Conservation (phyloP, 2,113 vertebrate genomes). For the Seriola rivoliana region DNA sequence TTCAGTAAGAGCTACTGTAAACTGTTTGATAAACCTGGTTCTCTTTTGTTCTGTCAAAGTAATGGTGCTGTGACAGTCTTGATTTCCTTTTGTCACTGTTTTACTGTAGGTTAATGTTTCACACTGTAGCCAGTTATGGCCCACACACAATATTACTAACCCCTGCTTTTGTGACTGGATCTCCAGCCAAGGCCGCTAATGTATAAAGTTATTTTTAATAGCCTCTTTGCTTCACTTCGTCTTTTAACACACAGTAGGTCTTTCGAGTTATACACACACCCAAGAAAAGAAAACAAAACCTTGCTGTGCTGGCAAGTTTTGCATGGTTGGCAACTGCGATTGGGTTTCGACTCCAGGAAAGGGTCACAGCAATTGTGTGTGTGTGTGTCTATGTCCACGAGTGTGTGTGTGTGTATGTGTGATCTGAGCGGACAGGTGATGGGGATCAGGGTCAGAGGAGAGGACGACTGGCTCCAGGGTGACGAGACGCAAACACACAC, state of each 20-base stretch:
- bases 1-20: not conserved
- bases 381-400: slow-evolving; percentile 46
- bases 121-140: not conserved
- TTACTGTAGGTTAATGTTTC: slow-evolving; percentile 19
- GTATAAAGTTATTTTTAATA: slow-evolving; percentile 33
- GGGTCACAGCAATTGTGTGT: slow-evolving; percentile 70
- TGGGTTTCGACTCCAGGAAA: slow-evolving; percentile 72
- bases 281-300: slow-evolving; percentile 68
- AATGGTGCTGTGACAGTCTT: not conserved
- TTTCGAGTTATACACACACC: slow-evolving; percentile 44
- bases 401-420: slow-evolving; percentile 51
- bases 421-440: slow-evolving; percentile 81
- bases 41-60: not conserved
- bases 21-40: not conserved
- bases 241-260: slow-evolving; percentile 35
- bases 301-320: slow-evolving; percentile 69
- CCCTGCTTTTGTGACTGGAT: not conserved
- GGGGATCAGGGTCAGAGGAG: slow-evolving; percentile 76
- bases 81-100: not conserved
- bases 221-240: slow-evolving; percentile 18
- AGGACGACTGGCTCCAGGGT: slow-evolving; percentile 71
- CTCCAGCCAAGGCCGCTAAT: not conserved
- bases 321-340: slow-evolving; percentile 59
- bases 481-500: slow-evolving; percentile 57
- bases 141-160: slow-evolving; percentile 15